Base-by-base conservation (phyloP, 2,888 invertebrate genomes). In the Microplitis manilae region DNA sequence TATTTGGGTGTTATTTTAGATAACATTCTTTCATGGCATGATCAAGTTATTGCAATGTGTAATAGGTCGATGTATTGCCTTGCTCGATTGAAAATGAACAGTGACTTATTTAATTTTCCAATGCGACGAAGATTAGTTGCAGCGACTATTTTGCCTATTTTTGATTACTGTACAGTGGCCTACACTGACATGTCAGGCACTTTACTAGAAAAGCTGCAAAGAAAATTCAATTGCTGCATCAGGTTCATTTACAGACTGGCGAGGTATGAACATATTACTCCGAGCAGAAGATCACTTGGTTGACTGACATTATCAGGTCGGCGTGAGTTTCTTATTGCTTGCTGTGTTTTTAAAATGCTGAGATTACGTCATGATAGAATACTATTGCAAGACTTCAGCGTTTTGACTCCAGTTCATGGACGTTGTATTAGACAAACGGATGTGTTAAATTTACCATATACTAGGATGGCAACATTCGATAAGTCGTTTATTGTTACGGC, bases 101-200 rank as follows among this genome's bases (percentile, higher is more conserved):
- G 59, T 15, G 69, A 41, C 7, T 7, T 69, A 1, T 41, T 69
- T 6, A 61, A 69, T 6, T 8, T 7, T 2, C 17, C 17, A 1
- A 8, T 77, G 0, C 39, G 30, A 4, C 60, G 20, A 5, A 67
- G 60, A 5, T 60, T 78, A 1, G 68, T 78, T 5, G 30, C 39
- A 2, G 15, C 62, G 1, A 41, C 76, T 0, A 41, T 78, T 0
- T 62, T 78, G 7, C 72, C 75, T 13, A 30, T 30, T 8, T 59
- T 76, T 5, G 68, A 78, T 62, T 76, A 78, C 15, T 78, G 78
- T 65, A 61, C 30, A 6, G 15, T 76, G 5, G 73, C 68, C 2
- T 76, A 73, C 38, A 72, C 75, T 17, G 65, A 75, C 6, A 6
- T 73, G 1, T 41, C 78, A 5, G 69, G 60, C 7, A 39, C 41